A percentile compares a stretch with the other conserved stretches of the same genome.
phyloP scores from a whole-genome alignment of 2,888 invertebrate genomes.

The Tipula lateralis region DNA sequence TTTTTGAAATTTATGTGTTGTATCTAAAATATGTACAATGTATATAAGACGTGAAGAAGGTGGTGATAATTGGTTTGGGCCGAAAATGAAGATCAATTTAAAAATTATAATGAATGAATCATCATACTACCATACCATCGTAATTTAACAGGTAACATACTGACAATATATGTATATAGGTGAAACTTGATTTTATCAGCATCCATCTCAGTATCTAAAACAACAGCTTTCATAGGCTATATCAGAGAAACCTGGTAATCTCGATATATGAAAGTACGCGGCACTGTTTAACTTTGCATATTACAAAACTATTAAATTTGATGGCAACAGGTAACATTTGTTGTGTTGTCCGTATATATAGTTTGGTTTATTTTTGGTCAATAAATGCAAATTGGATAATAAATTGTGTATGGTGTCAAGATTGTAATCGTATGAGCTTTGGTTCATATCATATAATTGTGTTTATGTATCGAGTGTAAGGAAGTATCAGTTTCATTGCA shows the following conservation, averaged over 20 bases:
- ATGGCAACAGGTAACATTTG: not conserved
- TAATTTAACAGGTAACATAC: too few relatives aligned
- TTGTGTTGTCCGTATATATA: not conserved
- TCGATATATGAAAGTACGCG: conserved; percentile 2
- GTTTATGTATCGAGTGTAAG: not conserved
- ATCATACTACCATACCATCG: not conserved
- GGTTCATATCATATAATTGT: not conserved
- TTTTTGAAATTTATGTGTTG: not conserved
- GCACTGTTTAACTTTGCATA: not conserved
- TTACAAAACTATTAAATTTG: not conserved
- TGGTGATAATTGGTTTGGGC: not conserved
- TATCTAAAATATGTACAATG: not conserved
- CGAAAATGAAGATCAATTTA: not conserved
- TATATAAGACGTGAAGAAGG: not conserved
- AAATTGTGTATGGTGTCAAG: not conserved
- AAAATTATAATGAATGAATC: not conserved
- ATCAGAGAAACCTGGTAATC: not conserved
- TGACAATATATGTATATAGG: not conserved
- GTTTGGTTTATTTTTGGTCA: not conserved
- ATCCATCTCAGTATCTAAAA: not conserved
- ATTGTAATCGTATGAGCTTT: not conserved
- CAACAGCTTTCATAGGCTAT: not conserved
- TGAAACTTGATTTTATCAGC: conserved; percentile 7
- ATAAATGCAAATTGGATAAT: not conserved
- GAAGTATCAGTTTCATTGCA: not conserved